Conservation (phyloP, 2,797 vertebrate species). For the Muraenolepis orangiensis region DNA sequence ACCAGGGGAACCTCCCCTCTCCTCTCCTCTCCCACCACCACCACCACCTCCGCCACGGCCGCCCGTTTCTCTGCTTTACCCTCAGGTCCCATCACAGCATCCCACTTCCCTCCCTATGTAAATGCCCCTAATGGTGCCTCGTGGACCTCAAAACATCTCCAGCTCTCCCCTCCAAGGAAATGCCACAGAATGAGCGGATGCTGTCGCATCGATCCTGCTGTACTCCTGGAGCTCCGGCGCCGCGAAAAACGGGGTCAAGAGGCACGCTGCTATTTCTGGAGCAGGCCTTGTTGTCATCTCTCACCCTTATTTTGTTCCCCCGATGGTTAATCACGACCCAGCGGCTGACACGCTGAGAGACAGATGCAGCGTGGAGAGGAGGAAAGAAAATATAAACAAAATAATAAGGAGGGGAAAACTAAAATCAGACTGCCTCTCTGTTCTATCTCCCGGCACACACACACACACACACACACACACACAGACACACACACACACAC, state of each 20-base stretch:
- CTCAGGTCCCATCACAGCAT: constrained; percentile 20
- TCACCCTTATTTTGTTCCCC: background rate
- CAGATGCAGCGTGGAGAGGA: constrained; percentile 24
- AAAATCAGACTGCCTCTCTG: too few species aligned
- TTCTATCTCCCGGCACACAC: too few species aligned
- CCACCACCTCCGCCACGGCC: background rate
- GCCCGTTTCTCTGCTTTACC: constrained; percentile 19
- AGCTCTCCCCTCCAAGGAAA: constrained; percentile 57
- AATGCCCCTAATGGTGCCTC: constrained; percentile 61
- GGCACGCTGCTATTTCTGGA: constrained; percentile 39
- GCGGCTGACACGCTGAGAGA: constrained; percentile 29
- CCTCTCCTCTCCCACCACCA: background rate
- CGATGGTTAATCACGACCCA: constrained; percentile 36
- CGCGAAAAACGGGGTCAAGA: constrained; percentile 46
- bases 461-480: too few species aligned
- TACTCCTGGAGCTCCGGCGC: constrained; percentile 5
- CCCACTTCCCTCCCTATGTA: constrained; percentile 57
- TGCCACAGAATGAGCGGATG: constrained; percentile 55
- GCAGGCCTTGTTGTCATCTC: constrained; percentile 22
- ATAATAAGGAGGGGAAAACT: background rate
- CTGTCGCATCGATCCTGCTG: constrained; percentile 52
- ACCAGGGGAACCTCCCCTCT: background rate
- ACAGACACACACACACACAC: too few species aligned
- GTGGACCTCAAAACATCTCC: constrained; percentile 48
- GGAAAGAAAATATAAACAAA: background rate